phyloP scores from a whole-genome alignment of 2,797 vertebrate species.

The Gadopsis marmoratus region DNA sequence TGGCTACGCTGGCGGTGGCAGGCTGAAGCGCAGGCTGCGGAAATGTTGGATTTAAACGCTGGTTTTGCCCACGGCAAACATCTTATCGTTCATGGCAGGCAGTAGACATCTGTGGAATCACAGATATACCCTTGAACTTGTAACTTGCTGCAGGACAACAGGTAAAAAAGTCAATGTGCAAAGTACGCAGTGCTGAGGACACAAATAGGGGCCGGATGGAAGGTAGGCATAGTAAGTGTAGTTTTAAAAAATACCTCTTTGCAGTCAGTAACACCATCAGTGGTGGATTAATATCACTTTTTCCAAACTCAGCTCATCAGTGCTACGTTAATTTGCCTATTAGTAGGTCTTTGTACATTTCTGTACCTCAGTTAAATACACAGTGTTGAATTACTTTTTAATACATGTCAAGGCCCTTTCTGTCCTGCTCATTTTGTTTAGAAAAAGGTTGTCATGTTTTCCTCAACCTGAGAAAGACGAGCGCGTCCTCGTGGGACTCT shows the following conservation, averaged over 20 bases:
- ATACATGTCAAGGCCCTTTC: slow-evolving; percentile 40
- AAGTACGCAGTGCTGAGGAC: neutral
- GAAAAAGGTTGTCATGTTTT: slow-evolving; percentile 78
- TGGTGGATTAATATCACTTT: neutral
- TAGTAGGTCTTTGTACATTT: neutral
- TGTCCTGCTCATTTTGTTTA: slow-evolving; percentile 46
- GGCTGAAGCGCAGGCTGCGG: neutral
- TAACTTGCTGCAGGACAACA: neutral
- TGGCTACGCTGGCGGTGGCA: neutral
- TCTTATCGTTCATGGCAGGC: neutral
- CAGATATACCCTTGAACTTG: neutral
- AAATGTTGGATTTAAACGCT: slow-evolving; percentile 15
- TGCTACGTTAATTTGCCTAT: neutral
- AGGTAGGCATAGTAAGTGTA: neutral
- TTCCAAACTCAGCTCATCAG: neutral
- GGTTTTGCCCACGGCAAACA: neutral
- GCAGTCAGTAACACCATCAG: neutral
- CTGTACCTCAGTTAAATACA: neutral
- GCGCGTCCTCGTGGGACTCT: slow-evolving; percentile 64
- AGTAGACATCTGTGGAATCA: neutral
- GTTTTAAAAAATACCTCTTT: neutral
- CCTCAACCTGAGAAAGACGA: slow-evolving; percentile 64
- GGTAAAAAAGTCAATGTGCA: neutral
- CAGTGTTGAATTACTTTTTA: slow-evolving; percentile 17
- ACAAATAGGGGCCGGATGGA: neutral